Percentiles rank a stretch among this genome's conserved stretches.
These are phyloP conservation scores for Acanthopagrus latus DNA, from an alignment of 2,797 vertebrate species.

Conservation along the genomic window DNA sequence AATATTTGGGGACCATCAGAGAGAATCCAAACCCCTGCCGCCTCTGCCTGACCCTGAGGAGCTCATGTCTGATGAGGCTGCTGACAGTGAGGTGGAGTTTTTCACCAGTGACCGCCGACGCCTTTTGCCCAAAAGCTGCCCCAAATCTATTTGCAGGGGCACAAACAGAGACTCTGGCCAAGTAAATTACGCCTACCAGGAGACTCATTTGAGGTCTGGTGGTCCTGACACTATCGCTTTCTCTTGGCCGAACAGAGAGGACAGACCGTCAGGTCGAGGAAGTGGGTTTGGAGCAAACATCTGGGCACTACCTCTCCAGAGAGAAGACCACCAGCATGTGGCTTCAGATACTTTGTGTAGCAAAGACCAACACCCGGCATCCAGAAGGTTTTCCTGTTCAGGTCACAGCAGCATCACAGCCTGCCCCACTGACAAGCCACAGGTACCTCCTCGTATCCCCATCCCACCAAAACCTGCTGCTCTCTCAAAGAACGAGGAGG, in stretches of 20 bases:
- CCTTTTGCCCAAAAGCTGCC: conserved; percentile 82
- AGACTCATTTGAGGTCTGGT: conserved; percentile 59
- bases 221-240: conserved; percentile 53
- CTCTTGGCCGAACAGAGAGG: conserved; percentile 73
- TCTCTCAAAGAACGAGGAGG: conserved; percentile 85
- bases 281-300: conserved; percentile 35
- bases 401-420: conserved; percentile 47
- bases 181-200: conserved; percentile 93
- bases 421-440: conserved; percentile 85
- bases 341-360: conserved; percentile 42
- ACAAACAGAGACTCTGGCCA: conserved; percentile 90
- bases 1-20: conserved; percentile 79
- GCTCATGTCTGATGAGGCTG: conserved; percentile 87
- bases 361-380: conserved; percentile 76
- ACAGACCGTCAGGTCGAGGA: conserved; percentile 36
- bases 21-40: conserved; percentile 91
- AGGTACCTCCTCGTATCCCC: conserved; percentile 93
- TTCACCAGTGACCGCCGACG: conserved; percentile 88
- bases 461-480: conserved; percentile 86
- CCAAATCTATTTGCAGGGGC: conserved; percentile 62
- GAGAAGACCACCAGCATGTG: conserved; percentile 53
- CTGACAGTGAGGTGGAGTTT: conserved; percentile 94
- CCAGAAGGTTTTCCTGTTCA: conserved; percentile 84
- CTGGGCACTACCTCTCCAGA: conserved; percentile 45
- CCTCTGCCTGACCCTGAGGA: conserved; percentile 88